Percentiles rank a stretch among this genome's conserved stretches.
Conservation (phyloP, 2,797 vertebrate species). For the Characodon lateralis region DNA sequence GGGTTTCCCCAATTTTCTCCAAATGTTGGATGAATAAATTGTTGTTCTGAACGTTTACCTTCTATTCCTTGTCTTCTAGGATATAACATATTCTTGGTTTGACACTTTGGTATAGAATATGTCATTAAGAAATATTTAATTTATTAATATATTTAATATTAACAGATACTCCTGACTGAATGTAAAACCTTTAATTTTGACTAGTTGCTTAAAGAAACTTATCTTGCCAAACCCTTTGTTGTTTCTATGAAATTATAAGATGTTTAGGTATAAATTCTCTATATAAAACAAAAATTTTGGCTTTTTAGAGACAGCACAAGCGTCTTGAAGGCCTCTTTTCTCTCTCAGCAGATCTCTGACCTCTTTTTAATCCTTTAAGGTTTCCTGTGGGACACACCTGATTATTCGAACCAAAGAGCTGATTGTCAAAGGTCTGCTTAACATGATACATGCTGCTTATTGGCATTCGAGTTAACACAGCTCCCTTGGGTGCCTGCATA, state of each 20-base stretch:
- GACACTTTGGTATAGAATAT: not conserved
- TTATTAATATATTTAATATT: too few relatives aligned
- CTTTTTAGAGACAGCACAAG: not conserved
- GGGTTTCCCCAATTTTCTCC: not conserved
- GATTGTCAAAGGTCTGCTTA: slow-evolving; percentile 7
- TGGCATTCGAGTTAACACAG: slow-evolving; percentile 33
- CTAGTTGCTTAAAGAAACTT: too few relatives aligned
- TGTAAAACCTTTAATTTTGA: not conserved
- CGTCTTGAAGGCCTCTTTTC: not conserved
- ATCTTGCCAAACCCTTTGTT: not conserved
- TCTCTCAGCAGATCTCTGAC: slow-evolving; percentile 15
- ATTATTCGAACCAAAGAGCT: slow-evolving; percentile 16
- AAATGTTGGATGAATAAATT: not conserved
- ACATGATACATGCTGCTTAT: slow-evolving; percentile 32
- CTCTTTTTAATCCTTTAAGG: slow-evolving; percentile 12
- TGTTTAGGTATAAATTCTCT: not conserved
- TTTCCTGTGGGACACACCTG: slow-evolving; percentile 11
- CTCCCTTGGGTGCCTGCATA: slow-evolving; percentile 7
- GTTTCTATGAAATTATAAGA: not conserved
- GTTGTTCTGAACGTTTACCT: not conserved
- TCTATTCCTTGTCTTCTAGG: not conserved
- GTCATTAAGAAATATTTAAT: not conserved
- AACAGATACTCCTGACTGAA: not conserved
- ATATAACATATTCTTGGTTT: not conserved
- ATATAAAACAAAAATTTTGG: too few relatives aligned